These are phyloP conservation scores for Drosophila colorata DNA, from an alignment of 2,888 invertebrate genomes.

Conservation along the genomic window DNA sequence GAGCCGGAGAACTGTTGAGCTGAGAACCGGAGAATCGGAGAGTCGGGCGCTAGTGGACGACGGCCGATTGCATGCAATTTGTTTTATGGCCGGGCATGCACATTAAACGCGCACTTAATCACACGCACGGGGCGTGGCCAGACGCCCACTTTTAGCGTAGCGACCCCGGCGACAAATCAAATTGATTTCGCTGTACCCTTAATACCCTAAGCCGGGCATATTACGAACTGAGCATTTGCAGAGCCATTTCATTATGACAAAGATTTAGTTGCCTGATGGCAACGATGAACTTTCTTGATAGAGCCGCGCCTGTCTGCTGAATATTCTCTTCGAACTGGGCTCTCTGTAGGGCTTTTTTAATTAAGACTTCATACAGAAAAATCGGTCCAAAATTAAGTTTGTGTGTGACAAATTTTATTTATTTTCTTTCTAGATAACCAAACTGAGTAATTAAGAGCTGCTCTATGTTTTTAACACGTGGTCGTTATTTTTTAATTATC, in stretches of 20 bases:
- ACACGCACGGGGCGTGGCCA: slow-evolving; percentile 69
- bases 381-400: no score
- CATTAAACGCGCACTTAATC: slow-evolving; percentile 78
- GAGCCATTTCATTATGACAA: no score
- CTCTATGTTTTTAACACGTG: no score
- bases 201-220: neutral
- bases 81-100: slow-evolving; percentile 76
- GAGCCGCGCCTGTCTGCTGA: no score
- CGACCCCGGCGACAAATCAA: slow-evolving; percentile 69
- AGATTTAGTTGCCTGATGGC: no score
- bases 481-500: no score
- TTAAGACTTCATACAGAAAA: no score
- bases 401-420: no score
- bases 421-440: no score
- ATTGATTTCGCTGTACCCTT: slow-evolving; percentile 63
- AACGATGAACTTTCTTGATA: neutral
- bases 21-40: slow-evolving; percentile 12
- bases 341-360: no score
- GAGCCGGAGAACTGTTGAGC: slow-evolving; percentile 1
- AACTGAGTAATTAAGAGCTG: no score
- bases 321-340: no score
- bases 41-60: slow-evolving; percentile 28
- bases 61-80: slow-evolving; percentile 74
- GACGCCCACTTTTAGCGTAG: slow-evolving; percentile 22
- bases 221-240: neutral